Evolutionary conservation across 2,797 vertebrate genomes (phyloP).

Genomic region (Sebastes diaconus): DNA sequence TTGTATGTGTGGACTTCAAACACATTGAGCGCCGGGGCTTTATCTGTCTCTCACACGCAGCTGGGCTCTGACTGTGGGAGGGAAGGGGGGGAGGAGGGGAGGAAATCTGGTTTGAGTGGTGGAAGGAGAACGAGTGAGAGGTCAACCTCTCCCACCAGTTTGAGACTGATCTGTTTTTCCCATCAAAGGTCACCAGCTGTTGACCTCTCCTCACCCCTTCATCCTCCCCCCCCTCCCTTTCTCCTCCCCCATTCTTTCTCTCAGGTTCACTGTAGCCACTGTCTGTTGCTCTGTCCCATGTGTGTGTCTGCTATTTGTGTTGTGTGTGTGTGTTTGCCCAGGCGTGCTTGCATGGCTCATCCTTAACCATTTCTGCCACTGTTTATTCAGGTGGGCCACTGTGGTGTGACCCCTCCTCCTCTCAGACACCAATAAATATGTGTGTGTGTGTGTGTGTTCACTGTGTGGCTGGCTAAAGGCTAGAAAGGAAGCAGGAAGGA

Average conservation of each 20-base stretch:
- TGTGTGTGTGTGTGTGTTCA: constrained; percentile 21
- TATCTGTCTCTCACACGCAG: constrained; percentile 63
- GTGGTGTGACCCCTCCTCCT: constrained; percentile 63
- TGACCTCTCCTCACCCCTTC: constrained; percentile 73
- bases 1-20: constrained; percentile 70
- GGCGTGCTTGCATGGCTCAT: constrained; percentile 66
- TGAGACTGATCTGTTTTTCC: constrained; percentile 80
- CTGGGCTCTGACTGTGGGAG: constrained; percentile 62
- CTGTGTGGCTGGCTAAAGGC: constrained; percentile 41
- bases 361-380: constrained; percentile 82
- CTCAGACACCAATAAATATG: constrained; percentile 51
- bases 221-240: neutral
- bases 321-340: constrained; percentile 48
- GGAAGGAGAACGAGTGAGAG: constrained; percentile 58
- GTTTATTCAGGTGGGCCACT: constrained; percentile 96
- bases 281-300: constrained; percentile 64
- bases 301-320: constrained; percentile 48
- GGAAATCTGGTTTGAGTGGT: constrained; percentile 51
- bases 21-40: constrained; percentile 26
- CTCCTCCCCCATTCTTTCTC: constrained; percentile 24
- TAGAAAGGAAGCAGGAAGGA: constrained; percentile 58
- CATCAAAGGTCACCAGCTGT: constrained; percentile 85
- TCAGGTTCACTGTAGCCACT: constrained; percentile 71
- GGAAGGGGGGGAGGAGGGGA: neutral
- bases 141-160: constrained; percentile 75